These are phyloP conservation scores for Aphodius sticticus DNA, from an alignment of 2,888 invertebrate genomes.

Conservation along the genomic window DNA sequence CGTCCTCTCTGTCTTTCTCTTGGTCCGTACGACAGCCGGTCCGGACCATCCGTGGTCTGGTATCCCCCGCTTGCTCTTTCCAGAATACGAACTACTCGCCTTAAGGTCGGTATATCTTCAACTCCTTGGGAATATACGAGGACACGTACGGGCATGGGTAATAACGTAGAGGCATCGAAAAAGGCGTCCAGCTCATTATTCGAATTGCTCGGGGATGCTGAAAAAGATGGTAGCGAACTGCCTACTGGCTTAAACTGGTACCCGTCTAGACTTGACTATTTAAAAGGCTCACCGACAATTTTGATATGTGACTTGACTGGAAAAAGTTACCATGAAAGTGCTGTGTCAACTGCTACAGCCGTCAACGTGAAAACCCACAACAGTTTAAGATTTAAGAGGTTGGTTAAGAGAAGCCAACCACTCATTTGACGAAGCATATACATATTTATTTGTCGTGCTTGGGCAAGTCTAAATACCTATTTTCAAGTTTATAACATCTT, in stretches of 20 bases:
- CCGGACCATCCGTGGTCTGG: conserved; percentile 10
- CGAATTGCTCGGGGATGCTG: neutral
- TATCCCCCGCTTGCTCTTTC: neutral
- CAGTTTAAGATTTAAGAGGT: too few species aligned
- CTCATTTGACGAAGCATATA: too few species aligned
- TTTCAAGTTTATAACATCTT: too few species aligned
- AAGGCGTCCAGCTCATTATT: neutral
- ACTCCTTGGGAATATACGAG: neutral
- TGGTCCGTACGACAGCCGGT: neutral
- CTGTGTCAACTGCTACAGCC: too few species aligned
- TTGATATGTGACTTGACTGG: too few species aligned
- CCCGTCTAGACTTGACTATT: neutral
- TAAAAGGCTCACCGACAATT: neutral
- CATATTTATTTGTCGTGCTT: too few species aligned
- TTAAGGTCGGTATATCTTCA: neutral
- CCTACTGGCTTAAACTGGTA: neutral
- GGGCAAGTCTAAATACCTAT: too few species aligned
- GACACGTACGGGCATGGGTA: neutral
- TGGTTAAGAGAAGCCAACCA: too few species aligned
- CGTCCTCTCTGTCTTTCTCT: neutral
- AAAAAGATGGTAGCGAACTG: neutral
- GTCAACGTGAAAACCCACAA: too few species aligned
- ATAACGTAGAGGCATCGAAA: neutral
- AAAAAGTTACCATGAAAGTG: too few species aligned
- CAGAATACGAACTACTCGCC: neutral